A percentile compares a stretch with the other conserved stretches of the same genome.
These are phyloP conservation scores for Thymallus thymallus DNA, from an alignment of 2,113 vertebrate genomes.

Conservation along the genomic window DNA sequence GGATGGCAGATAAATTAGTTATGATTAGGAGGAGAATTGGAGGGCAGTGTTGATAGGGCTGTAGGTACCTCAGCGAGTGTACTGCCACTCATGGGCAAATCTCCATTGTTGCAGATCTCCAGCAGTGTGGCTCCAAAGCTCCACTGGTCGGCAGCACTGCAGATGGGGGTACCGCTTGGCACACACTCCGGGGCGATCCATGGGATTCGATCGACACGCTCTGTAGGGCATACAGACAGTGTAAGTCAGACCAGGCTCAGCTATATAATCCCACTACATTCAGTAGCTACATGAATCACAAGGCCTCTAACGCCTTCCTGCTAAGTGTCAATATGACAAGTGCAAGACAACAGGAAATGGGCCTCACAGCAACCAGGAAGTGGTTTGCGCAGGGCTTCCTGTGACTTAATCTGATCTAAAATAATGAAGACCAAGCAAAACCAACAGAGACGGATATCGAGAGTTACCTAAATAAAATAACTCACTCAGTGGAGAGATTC, in stretches of 20 bases:
- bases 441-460: background rate
- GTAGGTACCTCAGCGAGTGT: constrained; percentile 77
- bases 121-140: constrained; percentile 88
- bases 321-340: constrained; percentile 18
- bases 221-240: constrained; percentile 55
- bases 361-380: constrained; percentile 46
- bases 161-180: constrained; percentile 55
- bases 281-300: background rate
- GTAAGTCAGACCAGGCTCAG: background rate
- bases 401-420: constrained; percentile 46
- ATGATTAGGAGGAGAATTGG: background rate
- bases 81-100: constrained; percentile 78
- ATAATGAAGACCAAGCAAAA: background rate
- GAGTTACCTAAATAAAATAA: background rate
- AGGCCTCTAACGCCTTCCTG: background rate
- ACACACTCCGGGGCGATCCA: constrained; percentile 92
- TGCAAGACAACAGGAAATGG: constrained; percentile 46
- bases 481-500: no score
- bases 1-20: background rate
- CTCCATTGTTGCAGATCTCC: constrained; percentile 90
- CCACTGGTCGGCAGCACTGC: constrained; percentile 83
- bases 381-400: constrained; percentile 50
- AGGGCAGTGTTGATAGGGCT: background rate
- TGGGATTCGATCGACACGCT: constrained; percentile 87
- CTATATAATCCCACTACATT: no score